A percentile compares a stretch with the other conserved stretches of the same genome.
Evolutionary conservation across 1,140 invertebrate genomes (phyloP).

Genomic region (Anthonomus grandis): DNA sequence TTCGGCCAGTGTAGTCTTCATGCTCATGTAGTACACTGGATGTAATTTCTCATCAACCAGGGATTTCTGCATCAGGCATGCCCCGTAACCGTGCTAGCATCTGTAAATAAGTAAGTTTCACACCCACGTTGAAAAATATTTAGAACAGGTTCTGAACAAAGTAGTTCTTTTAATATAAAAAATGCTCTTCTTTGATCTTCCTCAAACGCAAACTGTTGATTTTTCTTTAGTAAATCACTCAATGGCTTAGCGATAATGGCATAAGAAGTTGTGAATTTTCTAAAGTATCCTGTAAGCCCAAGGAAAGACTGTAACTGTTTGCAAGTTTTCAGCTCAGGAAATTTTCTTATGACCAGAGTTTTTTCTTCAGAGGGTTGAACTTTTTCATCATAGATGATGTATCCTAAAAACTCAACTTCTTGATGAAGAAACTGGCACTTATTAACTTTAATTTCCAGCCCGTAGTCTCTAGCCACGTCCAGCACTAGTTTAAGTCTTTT

Average conservation of each 20-base stretch:
- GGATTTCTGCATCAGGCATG: constrained; percentile 41
- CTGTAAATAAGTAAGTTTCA: constrained; percentile 26
- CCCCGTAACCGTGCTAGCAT: constrained; percentile 41
- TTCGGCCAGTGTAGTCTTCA: constrained; percentile 31
- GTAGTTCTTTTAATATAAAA: constrained; percentile 21
- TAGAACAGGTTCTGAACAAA: constrained; percentile 40
- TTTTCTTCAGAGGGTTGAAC: constrained; percentile 39
- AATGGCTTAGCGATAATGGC: constrained; percentile 39
- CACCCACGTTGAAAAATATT: constrained; percentile 20
- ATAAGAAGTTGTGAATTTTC: constrained; percentile 35
- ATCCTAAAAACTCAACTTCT: constrained; percentile 25
- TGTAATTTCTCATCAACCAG: constrained; percentile 47
- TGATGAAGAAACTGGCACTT: constrained; percentile 31
- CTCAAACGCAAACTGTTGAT: constrained; percentile 18
- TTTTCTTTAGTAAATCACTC: constrained; percentile 27
- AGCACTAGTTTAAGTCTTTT: constrained; percentile 29
- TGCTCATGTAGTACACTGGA: constrained; percentile 48
- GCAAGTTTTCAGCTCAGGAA: constrained; percentile 38
- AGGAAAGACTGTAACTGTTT: constrained; percentile 37
- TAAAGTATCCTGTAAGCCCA: constrained; percentile 43
- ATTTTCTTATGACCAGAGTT: constrained; percentile 38
- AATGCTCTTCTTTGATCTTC: constrained; percentile 26
- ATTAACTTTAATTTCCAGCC: constrained; percentile 44
- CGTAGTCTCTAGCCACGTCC: constrained; percentile 39
- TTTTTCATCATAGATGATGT: constrained; percentile 36